These are phyloP conservation scores for Congeria kusceri DNA, from an alignment of 2,888 invertebrate genomes.

Conservation along the genomic window DNA sequence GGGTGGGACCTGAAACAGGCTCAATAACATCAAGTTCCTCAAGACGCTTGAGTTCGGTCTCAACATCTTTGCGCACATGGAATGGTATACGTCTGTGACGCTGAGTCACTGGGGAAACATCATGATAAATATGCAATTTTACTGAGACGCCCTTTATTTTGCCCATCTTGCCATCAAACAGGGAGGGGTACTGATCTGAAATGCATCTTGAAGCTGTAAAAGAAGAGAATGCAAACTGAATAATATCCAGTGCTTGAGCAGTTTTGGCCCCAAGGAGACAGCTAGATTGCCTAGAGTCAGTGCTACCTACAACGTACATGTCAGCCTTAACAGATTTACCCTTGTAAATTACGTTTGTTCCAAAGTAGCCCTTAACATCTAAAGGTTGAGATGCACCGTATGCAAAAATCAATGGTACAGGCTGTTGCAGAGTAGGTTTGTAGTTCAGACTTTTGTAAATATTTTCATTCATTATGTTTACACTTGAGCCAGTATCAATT, in stretches of 20 bases:
- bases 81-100: conserved; percentile 61
- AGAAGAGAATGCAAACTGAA: conserved; percentile 37
- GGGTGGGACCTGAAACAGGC: conserved; percentile 68
- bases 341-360: conserved; percentile 11
- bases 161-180: conserved; percentile 57
- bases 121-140: conserved; percentile 47
- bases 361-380: conserved; percentile 35
- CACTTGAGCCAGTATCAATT: conserved; percentile 45
- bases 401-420: conserved; percentile 33
- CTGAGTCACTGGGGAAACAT: conserved; percentile 43
- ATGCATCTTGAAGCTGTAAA: conserved; percentile 7
- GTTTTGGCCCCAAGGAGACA: conserved; percentile 31
- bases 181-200: conserved; percentile 31
- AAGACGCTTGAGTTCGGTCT: conserved; percentile 66
- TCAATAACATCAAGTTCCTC: conserved; percentile 71
- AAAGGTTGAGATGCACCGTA: conserved; percentile 32
- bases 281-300: conserved; percentile 9
- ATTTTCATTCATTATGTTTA: conserved; percentile 30
- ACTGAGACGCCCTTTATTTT: conserved; percentile 46
- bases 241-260: conserved; percentile 28
- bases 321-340: conserved; percentile 19
- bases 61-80: conserved; percentile 59
- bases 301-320: conserved; percentile 33
- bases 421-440: conserved; percentile 3
- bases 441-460: conserved; percentile 11